phyloP scores from a whole-genome alignment of 2,888 invertebrate genomes.

The Hofmannophila pseudospretella region DNA sequence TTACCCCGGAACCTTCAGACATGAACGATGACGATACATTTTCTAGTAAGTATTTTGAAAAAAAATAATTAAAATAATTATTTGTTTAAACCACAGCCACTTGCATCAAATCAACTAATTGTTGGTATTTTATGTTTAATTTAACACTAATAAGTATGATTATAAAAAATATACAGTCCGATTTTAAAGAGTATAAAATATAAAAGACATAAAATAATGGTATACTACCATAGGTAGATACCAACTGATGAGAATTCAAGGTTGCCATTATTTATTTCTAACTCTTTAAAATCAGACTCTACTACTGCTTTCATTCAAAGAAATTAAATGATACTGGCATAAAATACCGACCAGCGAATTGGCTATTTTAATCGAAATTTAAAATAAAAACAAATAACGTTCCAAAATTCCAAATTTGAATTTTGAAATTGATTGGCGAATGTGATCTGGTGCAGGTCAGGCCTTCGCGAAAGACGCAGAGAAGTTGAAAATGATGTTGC shows the following conservation, averaged over 20 bases:
- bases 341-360: slow-evolving; percentile 46
- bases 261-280: too few relatives aligned
- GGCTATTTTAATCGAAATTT: slow-evolving; percentile 32
- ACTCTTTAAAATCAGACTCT: too few relatives aligned
- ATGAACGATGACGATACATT: slow-evolving; percentile 85
- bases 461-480: slow-evolving; percentile 88
- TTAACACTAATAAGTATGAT: slow-evolving; percentile 16
- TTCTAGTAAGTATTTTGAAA: slow-evolving; percentile 75
- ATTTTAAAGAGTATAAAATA: too few relatives aligned
- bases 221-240: too few relatives aligned
- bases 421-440: slow-evolving; percentile 60
- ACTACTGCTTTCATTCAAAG: too few relatives aligned
- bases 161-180: too few relatives aligned
- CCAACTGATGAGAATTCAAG: too few relatives aligned
- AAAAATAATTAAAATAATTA: slow-evolving; percentile 1
- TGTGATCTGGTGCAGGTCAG: slow-evolving; percentile 78
- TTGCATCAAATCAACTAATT: slow-evolving; percentile 72
- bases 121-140: slow-evolving; percentile 48
- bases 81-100: slow-evolving; percentile 43
- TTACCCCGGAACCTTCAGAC: slow-evolving; percentile 83
- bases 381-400: slow-evolving; percentile 19
- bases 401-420: slow-evolving; percentile 38
- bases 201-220: too few relatives aligned
- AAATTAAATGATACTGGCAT: slow-evolving; percentile 26
- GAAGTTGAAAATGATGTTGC: slow-evolving; percentile 92